Evolutionary conservation across 2,888 invertebrate genomes (phyloP).

Genomic region (Muscina levida): DNA sequence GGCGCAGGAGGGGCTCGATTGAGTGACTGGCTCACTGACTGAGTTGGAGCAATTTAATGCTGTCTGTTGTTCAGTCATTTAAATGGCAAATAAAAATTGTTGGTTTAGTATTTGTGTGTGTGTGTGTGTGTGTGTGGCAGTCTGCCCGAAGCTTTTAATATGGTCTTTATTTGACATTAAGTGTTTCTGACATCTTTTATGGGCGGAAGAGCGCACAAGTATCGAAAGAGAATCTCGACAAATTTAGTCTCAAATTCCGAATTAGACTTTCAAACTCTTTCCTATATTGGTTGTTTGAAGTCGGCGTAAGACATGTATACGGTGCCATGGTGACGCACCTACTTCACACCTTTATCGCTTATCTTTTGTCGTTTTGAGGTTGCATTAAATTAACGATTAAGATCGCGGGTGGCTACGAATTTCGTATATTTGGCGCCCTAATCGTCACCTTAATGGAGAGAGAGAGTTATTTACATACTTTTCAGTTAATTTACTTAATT

Average conservation of each 20-base stretch:
- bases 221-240: not conserved
- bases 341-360: conserved; percentile 49
- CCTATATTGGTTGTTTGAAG: no score
- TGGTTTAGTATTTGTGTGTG: not conserved
- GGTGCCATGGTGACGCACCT: conserved; percentile 46
- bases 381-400: conserved; percentile 10
- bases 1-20: conserved; percentile 35
- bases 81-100: conserved; percentile 47
- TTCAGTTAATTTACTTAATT: conserved; percentile 30
- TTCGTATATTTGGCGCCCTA: not conserved
- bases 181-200: conserved; percentile 46
- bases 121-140: conserved; percentile 9
- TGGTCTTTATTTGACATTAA: conserved; percentile 53
- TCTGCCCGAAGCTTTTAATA: not conserved
- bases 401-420: conserved; percentile 13
- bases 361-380: conserved; percentile 17
- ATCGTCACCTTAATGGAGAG: not conserved
- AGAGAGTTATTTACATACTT: conserved; percentile 30
- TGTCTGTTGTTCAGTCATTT: conserved; percentile 33
- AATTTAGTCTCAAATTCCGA: not conserved
- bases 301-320: no score
- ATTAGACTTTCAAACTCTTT: conserved; percentile 40
- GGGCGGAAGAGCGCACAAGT: conserved; percentile 19
- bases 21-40: conserved; percentile 19
- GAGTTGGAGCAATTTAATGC: conserved; percentile 45